Base-by-base conservation (phyloP, 2,113 vertebrate genomes). In the Marcusenius ussheri region DNA sequence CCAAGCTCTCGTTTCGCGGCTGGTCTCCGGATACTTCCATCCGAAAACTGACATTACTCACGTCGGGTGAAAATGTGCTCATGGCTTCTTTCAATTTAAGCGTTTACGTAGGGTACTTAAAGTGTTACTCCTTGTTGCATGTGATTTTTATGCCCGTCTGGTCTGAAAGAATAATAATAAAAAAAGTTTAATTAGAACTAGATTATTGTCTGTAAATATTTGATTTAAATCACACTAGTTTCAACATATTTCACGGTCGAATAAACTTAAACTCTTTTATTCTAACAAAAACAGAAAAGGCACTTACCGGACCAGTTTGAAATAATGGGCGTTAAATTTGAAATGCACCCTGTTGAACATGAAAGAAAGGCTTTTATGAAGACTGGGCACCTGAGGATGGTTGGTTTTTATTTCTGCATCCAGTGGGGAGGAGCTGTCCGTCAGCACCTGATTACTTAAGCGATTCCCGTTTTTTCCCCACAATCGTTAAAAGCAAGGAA, bases 1-100 rank as follows among this genome's bases (percentile, higher is more conserved):
- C 97, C 77, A 97, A 90, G 88, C 88, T 91, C 89, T 95, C 93
- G n/a, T 96, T 93, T 0, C 95, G 92, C 0, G 93, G 93, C 2
- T 91, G 83, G 5, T 93, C 92, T 0, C 27, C 92, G 0, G 27
- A 0, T 0, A 13, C 62, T 5, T 86, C 56, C 0, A 31, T 87
- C 45, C 90, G 92, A 83, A 89, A 24, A 83, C 90, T 92, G 21
- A 35, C 0, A 88, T 95, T 94, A 88, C 91, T 95, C 35, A 39
- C 11, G 19, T 96, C 95, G 2, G 90, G 90, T 35, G 35, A 35
- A 45, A 92, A 90, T 70, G 89, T 56, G 83, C 91, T 50, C 95
- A 95, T 95, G 89, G 10, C 89, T 8, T 88, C 3, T 53, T 9
- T 8, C 42, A 83, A 19, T 35, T 9, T 42, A 50, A 56, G 70